A percentile compares a stretch with the other conserved stretches of the same genome.
phyloP scores from a whole-genome alignment of 2,797 vertebrate species.

The Neosalanx taihuensis region DNA sequence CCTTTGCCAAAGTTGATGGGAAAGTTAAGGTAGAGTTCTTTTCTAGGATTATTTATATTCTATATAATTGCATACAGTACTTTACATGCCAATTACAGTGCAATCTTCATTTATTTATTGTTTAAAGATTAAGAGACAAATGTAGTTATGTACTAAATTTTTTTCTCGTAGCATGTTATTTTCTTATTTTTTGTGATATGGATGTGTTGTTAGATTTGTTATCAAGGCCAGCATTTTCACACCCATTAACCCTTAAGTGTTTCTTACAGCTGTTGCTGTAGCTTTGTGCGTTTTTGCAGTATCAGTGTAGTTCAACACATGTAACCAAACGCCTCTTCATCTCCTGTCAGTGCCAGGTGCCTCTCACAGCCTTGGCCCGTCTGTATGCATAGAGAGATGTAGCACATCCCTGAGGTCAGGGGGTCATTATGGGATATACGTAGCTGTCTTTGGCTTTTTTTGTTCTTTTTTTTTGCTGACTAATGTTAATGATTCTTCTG shows the following conservation, averaged over 20 bases:
- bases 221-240: slow-evolving; percentile 94
- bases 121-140: slow-evolving; percentile 89
- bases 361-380: slow-evolving; percentile 26
- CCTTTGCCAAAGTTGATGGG: slow-evolving; percentile 98
- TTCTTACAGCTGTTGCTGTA: slow-evolving; percentile 85
- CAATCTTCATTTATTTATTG: slow-evolving; percentile 99
- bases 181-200: slow-evolving; percentile 74
- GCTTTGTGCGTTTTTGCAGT: slow-evolving; percentile 82
- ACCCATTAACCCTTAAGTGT: slow-evolving; percentile 88
- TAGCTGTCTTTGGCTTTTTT: slow-evolving; percentile 78
- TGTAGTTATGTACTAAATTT: slow-evolving; percentile 97
- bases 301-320: slow-evolving; percentile 77
- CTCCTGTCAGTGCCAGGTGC: slow-evolving; percentile 64
- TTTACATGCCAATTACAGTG: slow-evolving; percentile 99
- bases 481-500: slow-evolving; percentile 82
- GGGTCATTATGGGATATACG: slow-evolving; percentile 83
- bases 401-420: slow-evolving; percentile 79
- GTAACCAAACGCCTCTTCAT: slow-evolving; percentile 86
- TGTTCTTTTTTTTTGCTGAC: slow-evolving; percentile 64
- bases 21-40: slow-evolving; percentile 89
- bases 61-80: slow-evolving; percentile 99
- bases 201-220: slow-evolving; percentile 90
- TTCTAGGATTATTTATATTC: slow-evolving; percentile 97
- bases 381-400: slow-evolving; percentile 87
- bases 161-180: slow-evolving; percentile 90